A percentile compares a stretch with the other conserved stretches of the same genome.
Conservation (phyloP, 2,797 vertebrate genomes). For the Picus viridis region DNA sequence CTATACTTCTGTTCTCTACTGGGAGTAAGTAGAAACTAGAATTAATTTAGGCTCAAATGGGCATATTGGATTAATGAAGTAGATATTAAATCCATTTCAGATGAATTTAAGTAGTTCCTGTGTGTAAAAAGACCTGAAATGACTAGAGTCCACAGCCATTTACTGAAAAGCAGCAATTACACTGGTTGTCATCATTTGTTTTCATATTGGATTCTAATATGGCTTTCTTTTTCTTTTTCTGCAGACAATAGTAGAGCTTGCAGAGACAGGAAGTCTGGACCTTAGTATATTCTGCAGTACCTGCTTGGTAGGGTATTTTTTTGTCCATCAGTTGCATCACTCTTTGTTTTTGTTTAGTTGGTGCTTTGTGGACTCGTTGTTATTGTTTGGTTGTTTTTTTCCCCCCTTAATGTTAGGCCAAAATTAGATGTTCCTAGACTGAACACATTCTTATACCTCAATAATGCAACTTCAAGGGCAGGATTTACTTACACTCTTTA, state of each 20-base stretch:
- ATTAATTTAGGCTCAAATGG: not conserved
- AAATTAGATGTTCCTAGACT: not conserved
- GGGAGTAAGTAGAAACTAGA: not conserved
- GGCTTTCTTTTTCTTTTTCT: not conserved
- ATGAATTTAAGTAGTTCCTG: not conserved
- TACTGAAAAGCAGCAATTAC: not conserved
- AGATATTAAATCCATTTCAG: not conserved
- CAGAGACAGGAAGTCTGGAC: constrained; percentile 96
- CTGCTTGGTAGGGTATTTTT: constrained; percentile 89
- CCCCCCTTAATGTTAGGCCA: not conserved
- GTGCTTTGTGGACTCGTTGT: no score
- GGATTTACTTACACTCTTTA: not conserved
- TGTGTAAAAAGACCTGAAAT: not conserved
- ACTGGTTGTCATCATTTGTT: not conserved
- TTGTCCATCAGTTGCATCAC: not conserved
- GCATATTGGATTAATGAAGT: not conserved
- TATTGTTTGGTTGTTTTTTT: no score
- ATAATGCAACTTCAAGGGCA: not conserved
- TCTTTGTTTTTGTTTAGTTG: no score
- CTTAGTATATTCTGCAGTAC: constrained; percentile 99
- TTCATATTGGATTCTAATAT: not conserved
- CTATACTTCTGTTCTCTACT: not conserved
- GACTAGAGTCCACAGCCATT: not conserved
- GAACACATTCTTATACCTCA: not conserved
- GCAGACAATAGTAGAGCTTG: constrained; percentile 98